These are phyloP conservation scores for Himalopsyche tibetana DNA, from an alignment of 2,888 invertebrate species.

Conservation along the genomic window DNA sequence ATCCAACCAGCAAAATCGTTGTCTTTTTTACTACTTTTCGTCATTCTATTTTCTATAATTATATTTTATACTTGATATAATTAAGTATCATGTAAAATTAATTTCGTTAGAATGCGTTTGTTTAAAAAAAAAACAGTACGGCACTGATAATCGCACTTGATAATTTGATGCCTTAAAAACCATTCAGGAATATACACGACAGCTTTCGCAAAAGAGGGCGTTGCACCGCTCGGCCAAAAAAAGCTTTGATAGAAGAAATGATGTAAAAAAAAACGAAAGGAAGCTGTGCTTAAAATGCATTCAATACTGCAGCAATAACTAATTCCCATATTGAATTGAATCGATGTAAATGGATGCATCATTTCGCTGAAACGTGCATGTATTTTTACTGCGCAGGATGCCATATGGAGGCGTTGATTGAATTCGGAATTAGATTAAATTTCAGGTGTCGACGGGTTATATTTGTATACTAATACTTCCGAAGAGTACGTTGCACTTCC, in stretches of 20 bases:
- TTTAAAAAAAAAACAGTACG: neutral
- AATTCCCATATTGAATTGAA: neutral
- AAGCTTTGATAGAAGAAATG: constrained; percentile 13
- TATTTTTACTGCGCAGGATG: constrained; percentile 47
- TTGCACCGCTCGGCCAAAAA: constrained; percentile 23
- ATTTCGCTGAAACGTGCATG: neutral
- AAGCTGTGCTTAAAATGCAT: constrained; percentile 5
- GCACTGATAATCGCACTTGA: neutral
- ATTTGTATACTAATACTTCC: neutral
- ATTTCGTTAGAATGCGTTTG: too few relatives aligned
- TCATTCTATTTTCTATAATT: too few relatives aligned
- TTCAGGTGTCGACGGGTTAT: constrained; percentile 53
- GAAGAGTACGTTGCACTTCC: neutral
- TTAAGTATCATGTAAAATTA: too few relatives aligned
- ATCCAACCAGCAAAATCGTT: too few relatives aligned
- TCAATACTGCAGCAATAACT: constrained; percentile 3
- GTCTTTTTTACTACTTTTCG: too few relatives aligned
- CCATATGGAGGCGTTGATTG: constrained; percentile 46
- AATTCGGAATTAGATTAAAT: constrained; percentile 57
- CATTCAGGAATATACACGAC: neutral
- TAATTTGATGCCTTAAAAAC: neutral
- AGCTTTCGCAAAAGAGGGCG: constrained; percentile 28
- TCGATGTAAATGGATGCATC: neutral
- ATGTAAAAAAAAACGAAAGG: neutral
- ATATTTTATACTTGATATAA: too few relatives aligned